phyloP scores from a whole-genome alignment of 1,140 invertebrate species.

The Alviniconcha marisindica region DNA sequence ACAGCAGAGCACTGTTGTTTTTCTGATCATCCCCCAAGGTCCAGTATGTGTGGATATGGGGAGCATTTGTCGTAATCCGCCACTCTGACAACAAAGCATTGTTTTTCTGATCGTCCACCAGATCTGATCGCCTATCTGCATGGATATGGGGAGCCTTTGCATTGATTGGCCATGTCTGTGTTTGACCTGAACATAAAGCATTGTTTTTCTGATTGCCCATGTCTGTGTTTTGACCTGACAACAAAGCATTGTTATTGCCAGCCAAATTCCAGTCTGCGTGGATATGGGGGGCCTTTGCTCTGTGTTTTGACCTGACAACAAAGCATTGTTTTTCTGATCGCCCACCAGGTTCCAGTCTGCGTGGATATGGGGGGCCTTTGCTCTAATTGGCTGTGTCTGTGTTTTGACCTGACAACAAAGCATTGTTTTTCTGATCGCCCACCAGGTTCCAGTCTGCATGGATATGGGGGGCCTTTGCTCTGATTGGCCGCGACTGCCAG shows the following conservation, averaged over 20 bases:
- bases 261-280: conserved; percentile 55
- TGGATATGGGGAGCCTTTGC: conserved; percentile 56
- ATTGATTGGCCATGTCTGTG: conserved; percentile 70
- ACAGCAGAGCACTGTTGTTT: too few relatives aligned
- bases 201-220: too few relatives aligned
- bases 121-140: conserved; percentile 53
- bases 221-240: conserved; percentile 53
- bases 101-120: conserved; percentile 39
- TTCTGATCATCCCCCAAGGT: conserved; percentile 51
- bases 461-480: conserved; percentile 63
- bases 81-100: too few relatives aligned
- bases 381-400: conserved; percentile 67
- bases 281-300: conserved; percentile 54
- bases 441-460: conserved; percentile 57
- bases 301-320: too few relatives aligned
- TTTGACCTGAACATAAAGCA: too few relatives aligned
- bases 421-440: too few relatives aligned
- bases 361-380: conserved; percentile 56
- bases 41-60: conserved; percentile 57
- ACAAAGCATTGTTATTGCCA: too few relatives aligned
- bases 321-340: too few relatives aligned
- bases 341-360: conserved; percentile 55
- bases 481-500: conserved; percentile 69
- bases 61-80: conserved; percentile 25
- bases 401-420: too few relatives aligned